A percentile compares a stretch with the other conserved stretches of the same genome.
These are phyloP conservation scores for Pemphigus obesinymphae DNA, from an alignment of 1,140 invertebrate genomes.

Conservation along the genomic window DNA sequence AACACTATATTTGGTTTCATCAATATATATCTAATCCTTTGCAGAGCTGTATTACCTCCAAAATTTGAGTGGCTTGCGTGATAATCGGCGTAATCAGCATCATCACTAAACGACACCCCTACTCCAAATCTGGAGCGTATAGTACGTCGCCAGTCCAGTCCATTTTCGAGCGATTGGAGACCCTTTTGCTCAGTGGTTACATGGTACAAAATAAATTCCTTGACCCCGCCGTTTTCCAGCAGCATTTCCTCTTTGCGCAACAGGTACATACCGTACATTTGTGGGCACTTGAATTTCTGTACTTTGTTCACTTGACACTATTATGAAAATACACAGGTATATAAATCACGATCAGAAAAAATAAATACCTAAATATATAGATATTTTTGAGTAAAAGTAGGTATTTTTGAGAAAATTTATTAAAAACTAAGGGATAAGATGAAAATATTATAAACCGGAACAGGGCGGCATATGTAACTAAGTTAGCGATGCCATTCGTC, in stretches of 20 bases:
- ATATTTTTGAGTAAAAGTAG: too few species aligned
- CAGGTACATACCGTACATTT: slow-evolving; percentile 24
- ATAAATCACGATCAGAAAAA: too few species aligned
- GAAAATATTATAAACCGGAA: too few species aligned
- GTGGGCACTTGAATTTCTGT: neutral
- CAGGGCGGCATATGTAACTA: too few species aligned
- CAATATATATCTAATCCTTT: too few species aligned
- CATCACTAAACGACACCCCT: slow-evolving; percentile 20
- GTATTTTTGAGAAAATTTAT: too few species aligned
- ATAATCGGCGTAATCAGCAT: slow-evolving; percentile 20
- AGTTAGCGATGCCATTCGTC: too few species aligned
- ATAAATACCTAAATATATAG: too few species aligned
- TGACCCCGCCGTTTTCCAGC: neutral
- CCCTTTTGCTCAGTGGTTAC: neutral
- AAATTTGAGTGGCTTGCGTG: neutral
- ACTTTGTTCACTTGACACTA: neutral
- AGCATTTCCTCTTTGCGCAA: neutral
- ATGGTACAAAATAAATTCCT: neutral
- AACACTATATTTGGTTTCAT: too few species aligned
- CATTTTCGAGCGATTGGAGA: neutral
- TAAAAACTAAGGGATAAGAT: too few species aligned
- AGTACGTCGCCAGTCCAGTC: slow-evolving; percentile 23
- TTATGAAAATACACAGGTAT: too few species aligned
- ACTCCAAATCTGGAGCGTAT: neutral
- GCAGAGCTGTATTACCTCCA: too few species aligned